Percentiles rank a stretch among this genome's conserved stretches.
phyloP scores from a whole-genome alignment of 2,113 vertebrate species.

The Cyprinus carpio region DNA sequence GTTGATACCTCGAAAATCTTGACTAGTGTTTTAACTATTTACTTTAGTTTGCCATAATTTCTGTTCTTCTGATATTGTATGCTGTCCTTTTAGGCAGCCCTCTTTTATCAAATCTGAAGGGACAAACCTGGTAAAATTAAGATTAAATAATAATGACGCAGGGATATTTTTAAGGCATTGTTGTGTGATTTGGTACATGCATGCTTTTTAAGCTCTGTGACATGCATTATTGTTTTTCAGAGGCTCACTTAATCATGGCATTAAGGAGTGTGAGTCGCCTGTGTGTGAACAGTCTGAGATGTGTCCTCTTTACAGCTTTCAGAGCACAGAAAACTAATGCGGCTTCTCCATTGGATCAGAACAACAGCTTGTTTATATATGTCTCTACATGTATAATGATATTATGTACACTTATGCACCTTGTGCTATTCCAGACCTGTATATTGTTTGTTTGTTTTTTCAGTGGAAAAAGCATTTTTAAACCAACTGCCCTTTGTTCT shows the following conservation, averaged over 20 bases:
- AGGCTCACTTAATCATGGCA: conserved; percentile 66
- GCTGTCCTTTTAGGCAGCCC: neutral
- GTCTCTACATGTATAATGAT: neutral
- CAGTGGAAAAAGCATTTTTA: neutral
- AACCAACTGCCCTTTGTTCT: too few species aligned
- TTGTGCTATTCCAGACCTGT: neutral
- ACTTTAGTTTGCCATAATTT: neutral
- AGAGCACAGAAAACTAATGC: conserved; percentile 70
- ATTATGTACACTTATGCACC: neutral
- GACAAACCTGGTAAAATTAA: neutral
- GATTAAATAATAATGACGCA: neutral
- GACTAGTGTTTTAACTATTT: neutral
- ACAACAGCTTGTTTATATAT: neutral
- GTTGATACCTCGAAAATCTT: neutral
- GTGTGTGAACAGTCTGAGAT: conserved; percentile 61
- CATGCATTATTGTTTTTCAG: neutral
- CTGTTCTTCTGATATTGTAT: neutral
- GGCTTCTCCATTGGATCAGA: conserved; percentile 57
- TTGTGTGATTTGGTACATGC: neutral
- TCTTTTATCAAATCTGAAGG: neutral
- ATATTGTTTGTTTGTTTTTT: neutral
- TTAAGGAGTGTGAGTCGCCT: conserved; percentile 67
- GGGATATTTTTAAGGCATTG: neutral
- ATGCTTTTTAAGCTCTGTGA: neutral
- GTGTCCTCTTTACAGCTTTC: conserved; percentile 52